Evolutionary conservation across 2,797 vertebrate species (phyloP), one percentile per base, ranked within the genome.

Genomic region (Schizothorax lantsangensis): DNA sequence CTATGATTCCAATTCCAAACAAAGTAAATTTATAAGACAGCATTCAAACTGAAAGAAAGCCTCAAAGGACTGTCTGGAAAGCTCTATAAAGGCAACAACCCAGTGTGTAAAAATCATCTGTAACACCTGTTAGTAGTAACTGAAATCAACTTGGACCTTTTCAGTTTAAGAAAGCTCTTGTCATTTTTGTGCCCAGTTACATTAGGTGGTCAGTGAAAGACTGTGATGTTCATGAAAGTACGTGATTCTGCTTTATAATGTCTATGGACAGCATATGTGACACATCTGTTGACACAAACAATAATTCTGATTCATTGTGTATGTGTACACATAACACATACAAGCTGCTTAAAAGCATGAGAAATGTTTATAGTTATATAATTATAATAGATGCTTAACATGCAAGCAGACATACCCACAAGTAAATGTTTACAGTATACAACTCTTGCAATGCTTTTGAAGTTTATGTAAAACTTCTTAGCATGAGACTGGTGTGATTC

Each of bases 241-340:
- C 3, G 47, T 21, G 26, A 52, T 52, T 33, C 17, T 52, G 47
- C 9, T 6, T 74, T 30, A 36, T 54, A 54, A 23, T 77, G 9
- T 14, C 47, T 23, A 14, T 57, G 19, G 49, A 78, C 11, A 59
- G 52, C 52, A 79, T 40, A 4, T 59, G 21, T 33, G 45, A 36
- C 75, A 59, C 75, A 79, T 79, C 19, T 59, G 52, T 59, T 59
- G 21, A 54, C 33, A 59, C 36, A 36, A 40, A n/a, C 11, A 40
- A 79, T 59, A 8, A 8, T 57, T 78, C 12, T 38, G 11, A 78
- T 78, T 78, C 12, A 57, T 33, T 38, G 33, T 38, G 75, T 23
- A 36, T 23, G 49, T 78, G 49, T n/a, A 23, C 33, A 57, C 73
- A 33, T 11, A 43, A 72, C 69, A 45, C 71, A 78, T 78, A n/a